These are phyloP conservation scores for Drosophila aff. DNA, from an alignment of 1,140 invertebrate species.

Conservation along the genomic window DNA sequence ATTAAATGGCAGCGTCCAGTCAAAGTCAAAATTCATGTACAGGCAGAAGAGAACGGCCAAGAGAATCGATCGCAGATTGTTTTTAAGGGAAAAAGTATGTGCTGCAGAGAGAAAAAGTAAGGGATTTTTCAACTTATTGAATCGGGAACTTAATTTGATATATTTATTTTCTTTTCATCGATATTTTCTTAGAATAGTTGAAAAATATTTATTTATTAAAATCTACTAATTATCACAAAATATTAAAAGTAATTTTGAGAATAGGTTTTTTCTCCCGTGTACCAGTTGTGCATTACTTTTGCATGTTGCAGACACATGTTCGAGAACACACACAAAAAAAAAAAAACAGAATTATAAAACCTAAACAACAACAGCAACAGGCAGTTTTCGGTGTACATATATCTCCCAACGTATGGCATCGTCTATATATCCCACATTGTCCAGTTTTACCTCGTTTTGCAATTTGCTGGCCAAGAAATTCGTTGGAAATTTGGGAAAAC, in stretches of 20 bases:
- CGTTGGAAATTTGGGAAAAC: slow-evolving; percentile 70
- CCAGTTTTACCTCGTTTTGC: slow-evolving; percentile 58
- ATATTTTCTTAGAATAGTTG: background rate
- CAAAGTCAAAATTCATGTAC: slow-evolving; percentile 81
- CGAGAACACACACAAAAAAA: slow-evolving; percentile 6
- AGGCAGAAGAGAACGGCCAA: slow-evolving; percentile 32
- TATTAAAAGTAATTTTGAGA: no score
- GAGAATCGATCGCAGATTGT: slow-evolving; percentile 4
- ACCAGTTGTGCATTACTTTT: slow-evolving; percentile 78
- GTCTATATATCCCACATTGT: slow-evolving; percentile 52
- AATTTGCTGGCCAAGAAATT: slow-evolving; percentile 66
- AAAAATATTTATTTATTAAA: background rate
- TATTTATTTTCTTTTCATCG: background rate
- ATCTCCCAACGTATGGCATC: slow-evolving; percentile 36
- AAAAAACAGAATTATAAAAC: slow-evolving; percentile 6
- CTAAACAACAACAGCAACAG: slow-evolving; percentile 66
- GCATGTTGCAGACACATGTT: slow-evolving; percentile 83
- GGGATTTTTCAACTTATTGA: background rate
- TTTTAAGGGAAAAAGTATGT: slow-evolving; percentile 6
- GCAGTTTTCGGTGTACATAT: slow-evolving; percentile 43
- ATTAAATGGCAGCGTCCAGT: slow-evolving; percentile 59
- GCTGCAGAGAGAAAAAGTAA: background rate
- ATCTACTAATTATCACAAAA: no score
- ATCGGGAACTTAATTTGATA: background rate
- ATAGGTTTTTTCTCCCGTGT: slow-evolving; percentile 8